Evolutionary conservation across 1,140 invertebrate genomes (phyloP).

Genomic region (Trichonephila clavipes): DNA sequence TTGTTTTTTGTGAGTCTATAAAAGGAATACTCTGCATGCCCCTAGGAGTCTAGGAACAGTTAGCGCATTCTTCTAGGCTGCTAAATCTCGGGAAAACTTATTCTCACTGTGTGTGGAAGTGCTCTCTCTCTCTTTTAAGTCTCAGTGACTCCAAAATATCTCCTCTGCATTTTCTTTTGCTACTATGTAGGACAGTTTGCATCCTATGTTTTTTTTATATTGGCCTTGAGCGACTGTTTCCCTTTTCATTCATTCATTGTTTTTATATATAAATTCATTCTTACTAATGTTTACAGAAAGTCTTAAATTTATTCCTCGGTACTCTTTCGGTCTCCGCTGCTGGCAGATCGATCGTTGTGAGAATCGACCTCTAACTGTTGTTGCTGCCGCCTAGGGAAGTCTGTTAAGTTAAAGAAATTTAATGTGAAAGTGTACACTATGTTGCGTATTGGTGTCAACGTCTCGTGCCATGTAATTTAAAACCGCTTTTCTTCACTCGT

Average conservation of each 20-base stretch:
- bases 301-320: conserved; percentile 5
- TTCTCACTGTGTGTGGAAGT: background rate
- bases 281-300: background rate
- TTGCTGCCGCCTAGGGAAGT: background rate
- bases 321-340: background rate
- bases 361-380: background rate
- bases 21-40: too few relatives aligned
- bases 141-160: background rate
- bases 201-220: background rate
- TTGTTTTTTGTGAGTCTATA: too few relatives aligned
- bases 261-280: conserved; percentile 68
- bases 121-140: background rate
- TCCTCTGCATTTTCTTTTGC: background rate
- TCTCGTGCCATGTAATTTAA: background rate
- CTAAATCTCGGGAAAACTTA: background rate
- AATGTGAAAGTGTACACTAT: background rate
- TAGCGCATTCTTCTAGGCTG: background rate
- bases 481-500: background rate
- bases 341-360: background rate
- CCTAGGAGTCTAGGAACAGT: background rate
- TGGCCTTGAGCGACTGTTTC: background rate
- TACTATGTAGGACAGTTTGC: background rate
- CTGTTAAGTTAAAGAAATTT: background rate
- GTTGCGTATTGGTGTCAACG: background rate
- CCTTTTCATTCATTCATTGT: background rate